Percentiles rank a stretch among this genome's conserved stretches.
These are phyloP conservation scores for Bos indicus DNA, from an alignment of 2,113 vertebrate genomes.

Conservation along the genomic window DNA sequence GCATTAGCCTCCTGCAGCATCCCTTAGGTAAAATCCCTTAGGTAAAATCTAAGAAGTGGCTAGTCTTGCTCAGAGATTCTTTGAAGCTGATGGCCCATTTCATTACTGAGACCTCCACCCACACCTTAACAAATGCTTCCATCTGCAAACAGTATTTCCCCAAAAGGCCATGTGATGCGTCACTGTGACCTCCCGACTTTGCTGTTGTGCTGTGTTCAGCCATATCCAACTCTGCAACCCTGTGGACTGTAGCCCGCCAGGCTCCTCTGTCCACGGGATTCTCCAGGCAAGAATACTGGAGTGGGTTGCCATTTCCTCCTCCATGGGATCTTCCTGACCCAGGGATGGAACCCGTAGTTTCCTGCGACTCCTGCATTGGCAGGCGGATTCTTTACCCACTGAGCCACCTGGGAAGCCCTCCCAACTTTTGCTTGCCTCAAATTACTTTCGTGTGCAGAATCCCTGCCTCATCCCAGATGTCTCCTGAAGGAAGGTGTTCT, in stretches of 20 bases:
- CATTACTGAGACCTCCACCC: background rate
- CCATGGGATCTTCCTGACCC: background rate
- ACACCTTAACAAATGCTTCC: background rate
- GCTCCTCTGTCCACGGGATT: background rate
- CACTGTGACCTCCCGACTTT: background rate
- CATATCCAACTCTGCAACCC: background rate
- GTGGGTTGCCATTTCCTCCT: background rate
- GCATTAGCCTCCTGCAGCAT: background rate
- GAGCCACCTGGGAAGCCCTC: background rate
- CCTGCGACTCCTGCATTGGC: background rate
- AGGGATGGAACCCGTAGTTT: background rate
- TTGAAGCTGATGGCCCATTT: background rate
- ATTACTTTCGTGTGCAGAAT: background rate
- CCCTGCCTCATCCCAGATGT: background rate
- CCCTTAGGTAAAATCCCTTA: background rate
- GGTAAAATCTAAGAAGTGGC: background rate
- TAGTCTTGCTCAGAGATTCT: background rate
- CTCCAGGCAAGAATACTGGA: background rate
- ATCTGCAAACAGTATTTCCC: background rate
- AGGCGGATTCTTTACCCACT: background rate
- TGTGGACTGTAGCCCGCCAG: background rate
- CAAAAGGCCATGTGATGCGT: fast-evolving
- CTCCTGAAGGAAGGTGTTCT: background rate
- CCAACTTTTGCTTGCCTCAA: background rate
- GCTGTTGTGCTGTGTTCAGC: background rate